phyloP scores from a whole-genome alignment of 2,797 vertebrate genomes.

The Myotis pilosus region DNA sequence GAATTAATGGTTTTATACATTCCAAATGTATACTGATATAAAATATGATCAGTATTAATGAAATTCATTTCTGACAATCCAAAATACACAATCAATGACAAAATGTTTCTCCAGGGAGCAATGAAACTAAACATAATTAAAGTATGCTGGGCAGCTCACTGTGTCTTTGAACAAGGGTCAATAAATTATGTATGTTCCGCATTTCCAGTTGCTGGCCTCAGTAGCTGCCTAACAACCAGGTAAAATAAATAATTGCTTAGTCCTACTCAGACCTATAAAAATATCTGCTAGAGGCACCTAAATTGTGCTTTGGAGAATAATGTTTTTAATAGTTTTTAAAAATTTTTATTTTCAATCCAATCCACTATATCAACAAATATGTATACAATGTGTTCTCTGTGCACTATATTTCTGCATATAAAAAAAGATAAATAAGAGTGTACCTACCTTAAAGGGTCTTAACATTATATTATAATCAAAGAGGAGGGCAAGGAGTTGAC shows the following conservation, averaged over 20 bases:
- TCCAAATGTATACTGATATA: constrained; percentile 61
- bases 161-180: constrained; percentile 52
- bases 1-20: constrained; percentile 45
- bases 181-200: constrained; percentile 61
- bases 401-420: neutral
- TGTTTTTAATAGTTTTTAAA: neutral
- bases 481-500: neutral
- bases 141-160: neutral
- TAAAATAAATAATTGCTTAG: constrained; percentile 64
- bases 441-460: neutral
- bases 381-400: neutral
- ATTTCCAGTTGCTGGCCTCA: constrained; percentile 46
- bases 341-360: neutral
- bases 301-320: constrained; percentile 8
- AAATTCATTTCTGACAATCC: constrained; percentile 34
- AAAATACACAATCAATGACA: constrained; percentile 65
- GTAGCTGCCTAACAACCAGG: constrained; percentile 59
- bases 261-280: constrained; percentile 41
- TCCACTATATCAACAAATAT: neutral
- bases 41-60: constrained; percentile 53
- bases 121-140: constrained; percentile 68
- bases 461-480: neutral
- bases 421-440: neutral
- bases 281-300: neutral
- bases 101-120: constrained; percentile 61